phyloP scores from a whole-genome alignment of 2,888 invertebrate genomes.

The Cryptocephalus primarius region DNA sequence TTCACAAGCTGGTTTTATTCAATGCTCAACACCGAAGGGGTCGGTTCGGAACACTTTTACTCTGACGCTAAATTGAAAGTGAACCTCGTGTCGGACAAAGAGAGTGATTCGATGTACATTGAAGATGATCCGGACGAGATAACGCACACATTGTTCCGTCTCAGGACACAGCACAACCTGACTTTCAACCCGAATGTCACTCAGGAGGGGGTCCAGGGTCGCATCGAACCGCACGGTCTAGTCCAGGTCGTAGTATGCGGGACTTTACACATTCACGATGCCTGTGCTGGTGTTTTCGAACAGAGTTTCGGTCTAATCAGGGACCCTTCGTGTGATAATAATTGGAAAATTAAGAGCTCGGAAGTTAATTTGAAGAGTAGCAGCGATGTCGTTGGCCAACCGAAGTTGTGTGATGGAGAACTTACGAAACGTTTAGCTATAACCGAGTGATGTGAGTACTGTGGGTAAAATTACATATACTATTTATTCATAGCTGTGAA shows the following conservation, averaged over 20 bases:
- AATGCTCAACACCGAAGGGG: constrained; percentile 33
- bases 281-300: constrained; percentile 52
- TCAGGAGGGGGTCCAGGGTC: constrained; percentile 45
- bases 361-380: constrained; percentile 38
- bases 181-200: constrained; percentile 51
- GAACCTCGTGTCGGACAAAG: constrained; percentile 21
- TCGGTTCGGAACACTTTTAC: constrained; percentile 46
- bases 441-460: no score
- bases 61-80: constrained; percentile 38
- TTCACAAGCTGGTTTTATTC: constrained; percentile 49
- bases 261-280: constrained; percentile 43
- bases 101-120: constrained; percentile 21
- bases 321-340: constrained; percentile 51
- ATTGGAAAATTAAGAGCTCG: constrained; percentile 56
- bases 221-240: constrained; percentile 50
- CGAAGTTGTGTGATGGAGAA: constrained; percentile 23
- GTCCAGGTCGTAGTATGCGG: constrained; percentile 51
- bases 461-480: no score
- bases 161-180: constrained; percentile 37
- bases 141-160: constrained; percentile 30
- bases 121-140: constrained; percentile 30
- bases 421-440: constrained; percentile 22
- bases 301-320: constrained; percentile 51
- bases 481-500: no score
- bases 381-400: constrained; percentile 17